phyloP scores from a whole-genome alignment of 2,888 invertebrate species.

The Orchestes rusci region DNA sequence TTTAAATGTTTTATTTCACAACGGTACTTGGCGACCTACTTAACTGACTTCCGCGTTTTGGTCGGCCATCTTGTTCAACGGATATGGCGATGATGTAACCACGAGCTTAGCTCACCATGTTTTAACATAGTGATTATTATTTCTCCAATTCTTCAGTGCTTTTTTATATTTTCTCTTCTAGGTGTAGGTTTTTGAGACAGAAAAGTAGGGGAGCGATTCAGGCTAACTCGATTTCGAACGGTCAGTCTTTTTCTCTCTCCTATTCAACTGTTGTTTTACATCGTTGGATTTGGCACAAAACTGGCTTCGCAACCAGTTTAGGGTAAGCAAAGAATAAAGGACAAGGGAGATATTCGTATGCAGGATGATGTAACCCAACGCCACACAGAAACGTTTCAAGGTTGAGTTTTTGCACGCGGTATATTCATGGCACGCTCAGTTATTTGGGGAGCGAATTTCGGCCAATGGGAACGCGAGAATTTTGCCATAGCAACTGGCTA shows the following conservation, averaged over 20 bases:
- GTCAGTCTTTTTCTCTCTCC: constrained; percentile 42
- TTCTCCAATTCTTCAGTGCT: constrained; percentile 12
- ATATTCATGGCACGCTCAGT: constrained; percentile 23
- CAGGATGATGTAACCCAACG: constrained; percentile 13
- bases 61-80: constrained; percentile 40
- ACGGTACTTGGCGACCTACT: constrained; percentile 40
- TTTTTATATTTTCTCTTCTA: constrained; percentile 7
- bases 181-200: constrained; percentile 25
- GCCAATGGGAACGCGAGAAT: constrained; percentile 18
- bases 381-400: constrained; percentile 14
- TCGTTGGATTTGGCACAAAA: no score
- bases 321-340: constrained; percentile 1
- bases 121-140: not conserved
- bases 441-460: constrained; percentile 22
- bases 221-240: constrained; percentile 35
- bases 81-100: constrained; percentile 25
- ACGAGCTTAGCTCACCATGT: not conserved
- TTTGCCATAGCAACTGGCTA: constrained; percentile 23
- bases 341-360: no score
- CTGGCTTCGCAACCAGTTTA: constrained; percentile 16
- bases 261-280: constrained; percentile 35
- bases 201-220: constrained; percentile 38
- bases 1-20: no score
- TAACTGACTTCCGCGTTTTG: constrained; percentile 47
- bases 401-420: constrained; percentile 24